These are phyloP conservation scores for Microtus ochrogaster DNA, from an alignment of 2,113 vertebrate genomes.

Conservation along the genomic window DNA sequence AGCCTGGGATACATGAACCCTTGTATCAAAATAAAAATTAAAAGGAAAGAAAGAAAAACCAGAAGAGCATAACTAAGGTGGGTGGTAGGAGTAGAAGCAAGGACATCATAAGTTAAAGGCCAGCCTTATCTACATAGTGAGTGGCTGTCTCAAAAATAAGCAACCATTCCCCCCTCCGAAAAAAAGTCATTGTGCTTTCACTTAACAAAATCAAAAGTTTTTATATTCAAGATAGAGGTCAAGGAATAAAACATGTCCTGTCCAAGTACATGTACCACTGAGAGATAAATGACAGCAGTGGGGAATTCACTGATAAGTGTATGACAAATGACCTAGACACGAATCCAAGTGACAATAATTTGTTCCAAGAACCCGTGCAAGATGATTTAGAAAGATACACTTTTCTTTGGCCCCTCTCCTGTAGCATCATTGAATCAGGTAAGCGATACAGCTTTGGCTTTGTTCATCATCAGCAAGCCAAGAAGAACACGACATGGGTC, in stretches of 20 bases:
- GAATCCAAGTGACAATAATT: conserved; percentile 49
- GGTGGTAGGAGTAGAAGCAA: neutral
- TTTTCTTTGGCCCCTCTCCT: neutral
- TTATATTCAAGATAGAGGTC: neutral
- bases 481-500: conserved; percentile 45
- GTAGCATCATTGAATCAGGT: neutral
- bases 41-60: neutral
- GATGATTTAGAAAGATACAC: conserved; percentile 22
- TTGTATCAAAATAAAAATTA: neutral
- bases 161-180: neutral
- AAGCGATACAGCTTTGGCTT: conserved; percentile 19
- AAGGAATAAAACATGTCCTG: neutral
- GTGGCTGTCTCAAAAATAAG: neutral
- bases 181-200: neutral
- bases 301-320: conserved; percentile 25
- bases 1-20: neutral
- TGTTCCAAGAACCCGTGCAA: conserved; percentile 50
- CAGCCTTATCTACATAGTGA: neutral
- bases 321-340: conserved; percentile 52
- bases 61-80: too few species aligned
- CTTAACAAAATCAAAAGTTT: neutral
- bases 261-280: neutral
- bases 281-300: neutral
- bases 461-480: conserved; percentile 1
- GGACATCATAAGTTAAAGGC: too few species aligned